phyloP scores from a whole-genome alignment of 2,888 invertebrate species.

The Harpagoxenus sublaevis region DNA sequence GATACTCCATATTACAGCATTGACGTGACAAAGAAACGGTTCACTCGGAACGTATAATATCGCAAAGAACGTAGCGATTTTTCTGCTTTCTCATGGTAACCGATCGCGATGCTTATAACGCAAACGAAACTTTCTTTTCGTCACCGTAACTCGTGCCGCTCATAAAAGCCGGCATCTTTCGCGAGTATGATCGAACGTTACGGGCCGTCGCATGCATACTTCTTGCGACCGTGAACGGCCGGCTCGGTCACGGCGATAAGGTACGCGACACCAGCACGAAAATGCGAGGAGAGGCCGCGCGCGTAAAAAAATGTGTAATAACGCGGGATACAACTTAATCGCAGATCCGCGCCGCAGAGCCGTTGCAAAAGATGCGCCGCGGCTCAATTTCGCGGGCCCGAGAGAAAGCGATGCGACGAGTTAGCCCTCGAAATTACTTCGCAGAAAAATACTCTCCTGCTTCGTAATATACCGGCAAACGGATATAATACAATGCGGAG shows the following conservation, averaged over 20 bases:
- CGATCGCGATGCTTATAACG: not conserved
- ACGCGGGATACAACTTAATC: slow-evolving; percentile 33
- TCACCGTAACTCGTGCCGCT: slow-evolving; percentile 5
- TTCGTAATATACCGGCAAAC: slow-evolving; percentile 21
- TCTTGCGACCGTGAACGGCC: slow-evolving; percentile 2
- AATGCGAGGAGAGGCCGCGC: not conserved
- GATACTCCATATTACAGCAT: not conserved
- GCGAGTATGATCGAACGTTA: slow-evolving; percentile 40
- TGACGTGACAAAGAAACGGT: not conserved
- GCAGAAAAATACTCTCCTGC: slow-evolving; percentile 24
- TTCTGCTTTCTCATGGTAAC: slow-evolving; percentile 12
- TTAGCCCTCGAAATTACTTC: slow-evolving; percentile 27
- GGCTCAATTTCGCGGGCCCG: slow-evolving; percentile 2
- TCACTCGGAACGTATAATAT: not conserved
- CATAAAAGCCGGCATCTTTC: slow-evolving; percentile 13
- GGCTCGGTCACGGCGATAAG: not conserved
- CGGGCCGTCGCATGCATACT: slow-evolving; percentile 8
- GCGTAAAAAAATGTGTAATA: slow-evolving; percentile 36
- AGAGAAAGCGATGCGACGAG: slow-evolving; percentile 40
- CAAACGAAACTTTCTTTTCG: slow-evolving; percentile 36
- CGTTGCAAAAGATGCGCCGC: slow-evolving; percentile 24
- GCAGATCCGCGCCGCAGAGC: not conserved
- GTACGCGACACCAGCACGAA: not conserved
- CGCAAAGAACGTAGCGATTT: not conserved
- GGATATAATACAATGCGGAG: too few relatives aligned